Evolutionary conservation across 2,888 invertebrate genomes (phyloP).

Genomic region (Pollenia angustigena): DNA sequence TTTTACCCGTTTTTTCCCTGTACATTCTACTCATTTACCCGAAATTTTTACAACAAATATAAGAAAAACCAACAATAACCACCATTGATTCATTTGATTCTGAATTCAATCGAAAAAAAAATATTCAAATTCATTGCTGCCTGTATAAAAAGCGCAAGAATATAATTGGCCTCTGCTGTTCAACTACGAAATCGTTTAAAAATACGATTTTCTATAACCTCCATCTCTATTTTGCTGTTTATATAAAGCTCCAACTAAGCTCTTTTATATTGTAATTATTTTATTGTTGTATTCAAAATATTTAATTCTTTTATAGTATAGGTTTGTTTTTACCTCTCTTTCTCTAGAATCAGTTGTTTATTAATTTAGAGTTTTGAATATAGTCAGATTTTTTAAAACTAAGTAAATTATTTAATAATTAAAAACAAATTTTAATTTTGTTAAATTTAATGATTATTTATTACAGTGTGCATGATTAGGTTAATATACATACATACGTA

Average conservation of each 20-base stretch:
- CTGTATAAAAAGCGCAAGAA: constrained; percentile 70
- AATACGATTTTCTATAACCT: constrained; percentile 14
- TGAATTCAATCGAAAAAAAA: constrained; percentile 30
- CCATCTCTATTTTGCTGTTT: constrained; percentile 48
- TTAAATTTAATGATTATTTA: constrained; percentile 12
- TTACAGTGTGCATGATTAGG: constrained; percentile 61
- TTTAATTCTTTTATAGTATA: constrained; percentile 26
- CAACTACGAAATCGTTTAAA: constrained; percentile 33
- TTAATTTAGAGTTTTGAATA: constrained; percentile 17
- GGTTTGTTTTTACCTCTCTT: constrained; percentile 21
- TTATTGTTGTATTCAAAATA: not conserved
- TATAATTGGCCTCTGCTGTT: constrained; percentile 68
- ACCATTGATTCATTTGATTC: constrained; percentile 23
- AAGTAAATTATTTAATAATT: not conserved
- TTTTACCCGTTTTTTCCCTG: constrained; percentile 25
- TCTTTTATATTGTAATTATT: constrained; percentile 21
- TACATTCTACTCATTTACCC: constrained; percentile 45
- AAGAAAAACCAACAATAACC: not conserved
- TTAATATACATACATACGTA: constrained; percentile 16
- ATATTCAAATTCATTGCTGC: constrained; percentile 60
- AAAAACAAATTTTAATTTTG: constrained; percentile 10
- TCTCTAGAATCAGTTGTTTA: constrained; percentile 15
- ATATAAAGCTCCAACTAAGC: constrained; percentile 49
- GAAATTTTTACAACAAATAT: constrained; percentile 15
- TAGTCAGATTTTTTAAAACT: not conserved